Evolutionary conservation across 2,888 invertebrate species (phyloP).

Genomic region (Melanophora roralis): DNA sequence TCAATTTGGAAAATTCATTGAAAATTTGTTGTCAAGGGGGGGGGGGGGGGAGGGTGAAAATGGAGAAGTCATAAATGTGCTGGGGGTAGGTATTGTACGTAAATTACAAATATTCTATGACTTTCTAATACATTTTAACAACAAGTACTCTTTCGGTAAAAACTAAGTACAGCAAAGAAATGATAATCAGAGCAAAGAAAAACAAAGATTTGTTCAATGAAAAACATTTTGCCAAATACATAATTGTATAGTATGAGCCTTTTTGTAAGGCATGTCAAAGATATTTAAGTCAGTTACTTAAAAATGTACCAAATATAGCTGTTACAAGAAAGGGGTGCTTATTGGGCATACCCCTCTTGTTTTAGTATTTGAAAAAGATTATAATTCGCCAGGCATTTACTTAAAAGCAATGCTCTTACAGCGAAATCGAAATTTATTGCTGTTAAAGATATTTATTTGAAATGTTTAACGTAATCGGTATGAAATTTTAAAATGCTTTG

Average conservation of each 20-base stretch:
- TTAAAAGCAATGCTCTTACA: slow-evolving; percentile 51
- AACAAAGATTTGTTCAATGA: slow-evolving; percentile 4
- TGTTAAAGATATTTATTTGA: slow-evolving; percentile 74
- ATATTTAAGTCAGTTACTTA: slow-evolving; percentile 67
- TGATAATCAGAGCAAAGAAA: slow-evolving; percentile 56
- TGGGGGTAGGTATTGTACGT: not conserved
- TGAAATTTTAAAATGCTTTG: slow-evolving; percentile 2
- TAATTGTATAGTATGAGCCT: slow-evolving; percentile 7
- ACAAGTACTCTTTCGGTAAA: slow-evolving; percentile 17
- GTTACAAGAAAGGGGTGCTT: slow-evolving; percentile 14
- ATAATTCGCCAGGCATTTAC: slow-evolving; percentile 77
- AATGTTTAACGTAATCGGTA: slow-evolving; percentile 47
- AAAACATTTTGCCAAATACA: not conserved
- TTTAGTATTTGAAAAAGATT: slow-evolving; percentile 65
- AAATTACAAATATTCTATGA: slow-evolving; percentile 48
- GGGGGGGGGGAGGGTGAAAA: not conserved
- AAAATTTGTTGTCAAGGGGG: not conserved
- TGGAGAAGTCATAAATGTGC: not conserved
- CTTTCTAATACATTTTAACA: slow-evolving; percentile 58
- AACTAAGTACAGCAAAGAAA: slow-evolving; percentile 15
- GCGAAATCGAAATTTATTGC: slow-evolving; percentile 77
- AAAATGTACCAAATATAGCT: slow-evolving; percentile 29
- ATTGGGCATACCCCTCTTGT: not conserved
- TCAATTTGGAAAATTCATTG: slow-evolving; percentile 18
- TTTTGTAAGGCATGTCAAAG: slow-evolving; percentile 67